Evolutionary conservation across 2,888 invertebrate genomes (phyloP), one percentile per base, ranked within the genome.

Genomic region (Adelognathus sp.): DNA sequence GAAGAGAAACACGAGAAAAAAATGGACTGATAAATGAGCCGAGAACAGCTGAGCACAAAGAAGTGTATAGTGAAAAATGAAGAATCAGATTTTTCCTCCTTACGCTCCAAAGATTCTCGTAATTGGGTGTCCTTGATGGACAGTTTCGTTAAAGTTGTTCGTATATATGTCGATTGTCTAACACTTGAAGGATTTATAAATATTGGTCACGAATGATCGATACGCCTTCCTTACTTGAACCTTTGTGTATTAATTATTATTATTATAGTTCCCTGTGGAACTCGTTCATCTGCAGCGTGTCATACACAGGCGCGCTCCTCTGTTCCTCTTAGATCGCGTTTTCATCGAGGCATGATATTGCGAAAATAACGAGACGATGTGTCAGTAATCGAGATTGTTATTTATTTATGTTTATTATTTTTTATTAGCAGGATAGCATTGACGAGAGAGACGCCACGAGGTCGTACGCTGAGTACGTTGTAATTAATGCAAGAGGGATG

Each of bases 401-500:
- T 36, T 58, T 36, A 11, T 36, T 31, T 4, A 31, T 5, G 31
- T 31, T 5, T 9, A 1, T n/a, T n/a, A n/a, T n/a, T 31, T 31
- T 31, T 31, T 31, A 7, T 33, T 3, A 33, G 6, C 2, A 33
- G 11, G 6, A 33, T 3, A 33, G 11, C 21, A 46, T 46, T 21
- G 46, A 18, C 46, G 46, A 11, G 27, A 16, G 52, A 4, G 21
- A 24, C n/a, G 33, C 4, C 36, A 41, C 44, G 46, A 72, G 72
- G 72, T 16, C 56, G 11, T 24, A 46, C 21, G n/a, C 64, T 52
- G 56, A 72, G 54, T 61, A 44, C 31, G 21, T n/a, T 33, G 56
- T 64, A 64, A 72, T 64, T 72, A 72, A 72, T 56, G 64, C 72
- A 44, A 56, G 64, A n/a, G 56, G 64, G 33, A 46, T 71, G 33